Evolutionary conservation across 2,888 invertebrate species (phyloP).

Genomic region (Lasioglossum leucozonium): DNA sequence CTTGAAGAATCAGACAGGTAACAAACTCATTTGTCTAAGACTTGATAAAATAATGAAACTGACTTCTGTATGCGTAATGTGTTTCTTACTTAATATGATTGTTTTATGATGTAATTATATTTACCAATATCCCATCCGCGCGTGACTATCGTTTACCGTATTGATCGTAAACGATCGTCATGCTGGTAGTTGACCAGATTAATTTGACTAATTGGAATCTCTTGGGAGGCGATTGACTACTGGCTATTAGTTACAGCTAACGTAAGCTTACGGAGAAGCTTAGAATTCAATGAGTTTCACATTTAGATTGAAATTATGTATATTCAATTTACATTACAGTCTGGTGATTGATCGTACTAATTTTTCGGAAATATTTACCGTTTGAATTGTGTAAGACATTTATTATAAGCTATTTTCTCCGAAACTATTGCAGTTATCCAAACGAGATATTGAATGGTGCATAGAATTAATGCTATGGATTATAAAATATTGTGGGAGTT

Average conservation of each 20-base stretch:
- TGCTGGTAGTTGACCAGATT: slow-evolving; percentile 15
- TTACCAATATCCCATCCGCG: neutral
- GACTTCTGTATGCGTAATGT: neutral
- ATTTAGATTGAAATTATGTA: slow-evolving; percentile 7
- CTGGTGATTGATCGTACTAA: neutral
- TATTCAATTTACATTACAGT: neutral
- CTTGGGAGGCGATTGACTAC: slow-evolving; percentile 21
- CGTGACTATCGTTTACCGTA: neutral
- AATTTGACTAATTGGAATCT: slow-evolving; percentile 21
- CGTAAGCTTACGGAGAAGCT: slow-evolving; percentile 3
- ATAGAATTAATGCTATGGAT: no score
- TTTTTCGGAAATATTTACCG: neutral
- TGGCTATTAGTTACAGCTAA: slow-evolving; percentile 16
- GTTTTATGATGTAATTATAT: neutral
- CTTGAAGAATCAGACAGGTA: neutral
- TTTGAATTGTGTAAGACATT: neutral
- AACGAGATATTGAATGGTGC: neutral
- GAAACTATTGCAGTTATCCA: neutral
- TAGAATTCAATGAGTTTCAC: neutral
- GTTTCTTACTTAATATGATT: neutral
- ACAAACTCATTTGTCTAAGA: neutral
- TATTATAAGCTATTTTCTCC: neutral
- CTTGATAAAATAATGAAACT: neutral
- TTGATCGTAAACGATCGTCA: slow-evolving; percentile 11
- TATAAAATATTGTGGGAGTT: no score